Base-by-base conservation (phyloP, 2,113 vertebrate species). In the Caretta caretta region DNA sequence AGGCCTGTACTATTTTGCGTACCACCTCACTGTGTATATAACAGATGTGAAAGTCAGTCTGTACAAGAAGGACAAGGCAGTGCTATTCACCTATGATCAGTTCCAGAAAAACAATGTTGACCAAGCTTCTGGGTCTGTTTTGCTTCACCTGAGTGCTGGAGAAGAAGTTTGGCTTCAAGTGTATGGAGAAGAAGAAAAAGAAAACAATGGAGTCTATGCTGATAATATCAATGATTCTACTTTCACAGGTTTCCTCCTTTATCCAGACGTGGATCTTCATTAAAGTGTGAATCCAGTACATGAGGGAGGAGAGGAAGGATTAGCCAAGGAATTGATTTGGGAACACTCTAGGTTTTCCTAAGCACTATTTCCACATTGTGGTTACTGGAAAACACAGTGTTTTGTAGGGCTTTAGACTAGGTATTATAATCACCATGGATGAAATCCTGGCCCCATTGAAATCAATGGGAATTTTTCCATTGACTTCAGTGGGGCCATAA, bases 91-190 rank as follows among this genome's bases (percentile, higher is more conserved):
- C 89, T 98, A 98, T 0, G 99, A 99, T 87, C 98, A 99, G 97
- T 99, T 98, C 95, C 98, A 98, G 97, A 95, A 81, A 1, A 98
- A 98, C 69, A 97, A 99, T 0, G 96, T 99, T 1, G 99, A 99
- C 94, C 99, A 99, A 93, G 99, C 99, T 0, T 99, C 98, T 0
- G 98, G 99, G 72, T 98, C 98, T 0, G 94, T 98, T 72, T 91
- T 99, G 83, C 95, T 99, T 80, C 97, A 98, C 53, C 97, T 99
- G 93, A 97, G 86, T 13, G 46, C 87, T 0, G 99, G 98, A 1
- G 99, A 99, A 0, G 98, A 99, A 92, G 98, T 99, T 27, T 99
- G 99, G 98, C 98, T 99, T 29, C 98, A 99, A 93, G 98, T 99
- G 76, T 99, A 98, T 0, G 98, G 98, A 42, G 92, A 98, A 0